Conservation (phyloP, 1,140 invertebrate genomes). For the Cotesia glomerata region DNA sequence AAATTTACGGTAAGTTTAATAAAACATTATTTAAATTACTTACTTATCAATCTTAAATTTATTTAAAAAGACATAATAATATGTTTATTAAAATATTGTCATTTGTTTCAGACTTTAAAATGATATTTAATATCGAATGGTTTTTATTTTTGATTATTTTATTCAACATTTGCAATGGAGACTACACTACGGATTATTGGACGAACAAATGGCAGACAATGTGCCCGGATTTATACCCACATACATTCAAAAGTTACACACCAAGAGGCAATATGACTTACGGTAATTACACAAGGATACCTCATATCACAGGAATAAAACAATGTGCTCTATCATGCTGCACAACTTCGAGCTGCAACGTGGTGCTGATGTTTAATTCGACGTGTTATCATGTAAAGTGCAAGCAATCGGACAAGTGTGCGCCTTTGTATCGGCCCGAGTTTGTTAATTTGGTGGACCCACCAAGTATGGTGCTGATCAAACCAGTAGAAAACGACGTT, state of each 20-base stretch:
- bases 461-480: constrained; percentile 76
- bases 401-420: constrained; percentile 71
- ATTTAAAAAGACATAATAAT: neutral
- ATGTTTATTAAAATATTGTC: neutral
- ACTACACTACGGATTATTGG: constrained; percentile 44
- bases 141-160: constrained; percentile 44
- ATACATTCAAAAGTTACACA: constrained; percentile 52
- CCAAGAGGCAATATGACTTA: constrained; percentile 67
- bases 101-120: constrained; percentile 19
- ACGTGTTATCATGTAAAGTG: constrained; percentile 81
- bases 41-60: no score
- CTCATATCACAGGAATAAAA: constrained; percentile 63
- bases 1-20: neutral
- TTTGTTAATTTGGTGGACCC: constrained; percentile 66
- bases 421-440: constrained; percentile 68
- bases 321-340: constrained; percentile 80
- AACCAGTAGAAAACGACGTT: constrained; percentile 67
- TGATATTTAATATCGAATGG: constrained; percentile 36
- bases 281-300: constrained; percentile 68
- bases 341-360: constrained; percentile 71
- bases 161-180: constrained; percentile 42
- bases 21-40: no score
- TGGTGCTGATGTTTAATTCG: constrained; percentile 77
- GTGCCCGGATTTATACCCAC: constrained; percentile 52
- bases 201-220: constrained; percentile 45